phyloP scores from a whole-genome alignment of 2,888 invertebrate genomes.

The Laothoe populi region DNA sequence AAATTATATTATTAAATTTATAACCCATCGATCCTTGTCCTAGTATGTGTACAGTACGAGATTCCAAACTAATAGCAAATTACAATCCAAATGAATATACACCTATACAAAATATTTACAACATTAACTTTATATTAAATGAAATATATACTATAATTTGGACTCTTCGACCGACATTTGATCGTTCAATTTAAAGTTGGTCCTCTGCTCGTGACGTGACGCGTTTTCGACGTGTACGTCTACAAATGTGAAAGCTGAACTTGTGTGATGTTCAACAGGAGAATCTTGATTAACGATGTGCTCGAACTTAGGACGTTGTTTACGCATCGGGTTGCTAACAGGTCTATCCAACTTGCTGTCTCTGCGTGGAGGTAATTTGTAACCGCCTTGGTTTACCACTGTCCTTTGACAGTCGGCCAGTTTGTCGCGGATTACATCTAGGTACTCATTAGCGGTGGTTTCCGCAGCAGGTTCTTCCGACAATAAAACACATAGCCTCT shows the following conservation, averaged over 20 bases:
- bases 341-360: constrained; percentile 59
- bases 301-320: constrained; percentile 63
- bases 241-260: constrained; percentile 67
- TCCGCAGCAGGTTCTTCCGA: constrained; percentile 84
- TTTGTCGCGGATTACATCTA: constrained; percentile 82
- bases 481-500: constrained; percentile 86
- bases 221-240: constrained; percentile 66
- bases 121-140: not conserved
- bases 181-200: constrained; percentile 51
- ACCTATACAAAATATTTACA: constrained; percentile 22
- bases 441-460: constrained; percentile 80
- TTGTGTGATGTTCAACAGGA: constrained; percentile 58
- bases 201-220: constrained; percentile 42
- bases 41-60: constrained; percentile 23
- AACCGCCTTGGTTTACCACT: constrained; percentile 68
- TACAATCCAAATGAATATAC: constrained; percentile 7
- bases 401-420: constrained; percentile 77
- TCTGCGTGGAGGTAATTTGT: constrained; percentile 67
- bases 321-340: constrained; percentile 50
- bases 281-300: constrained; percentile 66
- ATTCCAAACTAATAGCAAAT: constrained; percentile 28
- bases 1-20: constrained; percentile 6
- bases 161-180: constrained; percentile 64
- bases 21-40: not conserved
- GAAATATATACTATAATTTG: constrained; percentile 55